Evolutionary conservation across 2,888 invertebrate genomes (phyloP).

Genomic region (Philopedon plagiatum): DNA sequence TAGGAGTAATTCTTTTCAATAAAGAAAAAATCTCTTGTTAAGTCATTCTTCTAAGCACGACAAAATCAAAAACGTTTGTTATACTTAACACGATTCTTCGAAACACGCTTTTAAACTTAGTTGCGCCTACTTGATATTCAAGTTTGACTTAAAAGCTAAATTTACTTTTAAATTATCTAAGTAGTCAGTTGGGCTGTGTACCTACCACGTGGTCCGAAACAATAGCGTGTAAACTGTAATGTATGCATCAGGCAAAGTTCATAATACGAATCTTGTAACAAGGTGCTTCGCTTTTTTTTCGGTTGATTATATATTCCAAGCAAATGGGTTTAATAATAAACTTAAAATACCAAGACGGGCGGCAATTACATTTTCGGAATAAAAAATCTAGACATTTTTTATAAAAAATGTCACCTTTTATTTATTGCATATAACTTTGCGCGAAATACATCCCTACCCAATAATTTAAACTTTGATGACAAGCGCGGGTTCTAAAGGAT

Average conservation of each 20-base stretch:
- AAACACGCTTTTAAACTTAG: conserved; percentile 40
- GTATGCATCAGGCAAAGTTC: conserved; percentile 39
- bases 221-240: conserved; percentile 41
- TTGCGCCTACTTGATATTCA: conserved; percentile 29
- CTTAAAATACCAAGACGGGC: no score
- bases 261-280: conserved; percentile 39
- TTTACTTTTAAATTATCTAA: conserved; percentile 30
- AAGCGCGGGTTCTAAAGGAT: no score
- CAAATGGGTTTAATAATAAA: no score
- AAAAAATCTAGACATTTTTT: no score
- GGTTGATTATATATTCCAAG: conserved; percentile 19
- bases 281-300: conserved; percentile 38
- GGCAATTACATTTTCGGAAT: no score
- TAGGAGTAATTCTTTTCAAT: no score
- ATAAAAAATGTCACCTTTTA: no score
- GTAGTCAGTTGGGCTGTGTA: conserved; percentile 32
- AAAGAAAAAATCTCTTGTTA: no score
- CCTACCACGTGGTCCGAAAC: conserved; percentile 42
- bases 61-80: neutral
- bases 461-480: no score
- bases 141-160: conserved; percentile 27
- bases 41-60: no score
- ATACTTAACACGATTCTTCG: neutral
- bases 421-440: no score
- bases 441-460: no score